Percentiles rank a stretch among this genome's conserved stretches.
Evolutionary conservation across 2,113 vertebrate genomes (phyloP).

Genomic region (Balaeniceps rex): DNA sequence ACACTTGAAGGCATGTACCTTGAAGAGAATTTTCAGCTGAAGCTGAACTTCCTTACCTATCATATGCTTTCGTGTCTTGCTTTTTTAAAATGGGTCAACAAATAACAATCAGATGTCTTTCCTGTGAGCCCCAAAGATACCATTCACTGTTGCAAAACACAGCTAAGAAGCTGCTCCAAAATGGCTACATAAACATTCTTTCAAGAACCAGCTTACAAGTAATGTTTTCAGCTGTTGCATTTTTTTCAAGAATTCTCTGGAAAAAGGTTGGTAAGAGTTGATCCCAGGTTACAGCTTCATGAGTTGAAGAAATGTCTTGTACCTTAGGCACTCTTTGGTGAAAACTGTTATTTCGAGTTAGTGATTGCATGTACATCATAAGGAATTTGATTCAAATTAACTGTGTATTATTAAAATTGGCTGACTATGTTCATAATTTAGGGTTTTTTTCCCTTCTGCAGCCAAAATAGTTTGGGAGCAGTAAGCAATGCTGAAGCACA

Average conservation of each 20-base stretch:
- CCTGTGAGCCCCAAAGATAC: neutral
- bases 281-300: neutral
- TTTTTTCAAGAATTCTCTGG: neutral
- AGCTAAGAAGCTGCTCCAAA: neutral
- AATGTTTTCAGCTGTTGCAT: neutral
- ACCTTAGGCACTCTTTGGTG: neutral
- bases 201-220: neutral
- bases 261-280: neutral
- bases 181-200: neutral
- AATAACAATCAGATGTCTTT: neutral
- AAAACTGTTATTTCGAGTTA: neutral
- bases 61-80: neutral
- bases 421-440: neutral
- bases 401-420: neutral
- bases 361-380: neutral
- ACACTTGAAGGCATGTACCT: neutral
- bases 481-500: slow-evolving; percentile 42
- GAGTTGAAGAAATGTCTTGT: neutral
- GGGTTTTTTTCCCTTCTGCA: neutral
- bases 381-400: neutral
- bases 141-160: neutral
- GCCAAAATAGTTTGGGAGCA: slow-evolving; percentile 39
- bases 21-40: neutral
- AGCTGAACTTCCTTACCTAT: neutral
- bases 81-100: neutral